Conservation (phyloP, 2,888 invertebrate genomes). For the Lochmaea capreae region DNA sequence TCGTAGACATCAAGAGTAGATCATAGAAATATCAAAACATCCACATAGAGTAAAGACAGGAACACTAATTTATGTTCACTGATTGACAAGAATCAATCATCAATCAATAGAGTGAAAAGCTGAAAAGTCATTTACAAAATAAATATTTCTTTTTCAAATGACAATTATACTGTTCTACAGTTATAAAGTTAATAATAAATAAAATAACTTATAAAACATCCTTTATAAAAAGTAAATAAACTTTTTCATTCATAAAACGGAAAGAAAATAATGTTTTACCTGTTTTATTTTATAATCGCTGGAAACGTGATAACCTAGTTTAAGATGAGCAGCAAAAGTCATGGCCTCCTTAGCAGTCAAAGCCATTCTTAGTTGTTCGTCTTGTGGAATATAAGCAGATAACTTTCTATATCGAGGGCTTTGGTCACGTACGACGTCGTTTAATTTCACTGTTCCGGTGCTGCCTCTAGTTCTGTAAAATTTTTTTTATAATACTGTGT, state of each 20-base stretch:
- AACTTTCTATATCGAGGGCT: slow-evolving; percentile 85
- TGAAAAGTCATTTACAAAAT: too few relatives aligned
- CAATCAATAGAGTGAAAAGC: too few relatives aligned
- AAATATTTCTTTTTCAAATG: too few relatives aligned
- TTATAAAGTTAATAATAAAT: too few relatives aligned
- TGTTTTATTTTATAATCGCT: slow-evolving; percentile 77
- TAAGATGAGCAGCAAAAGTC: slow-evolving; percentile 81
- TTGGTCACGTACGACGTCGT: slow-evolving; percentile 72
- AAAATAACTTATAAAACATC: too few relatives aligned
- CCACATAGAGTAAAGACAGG: too few relatives aligned
- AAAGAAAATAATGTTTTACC: slow-evolving; percentile 64
- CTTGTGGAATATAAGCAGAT: slow-evolving; percentile 86
- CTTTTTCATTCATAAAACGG: not conserved
- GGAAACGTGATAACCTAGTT: slow-evolving; percentile 77
- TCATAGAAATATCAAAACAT: too few relatives aligned
- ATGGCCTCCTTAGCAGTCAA: slow-evolving; percentile 82
- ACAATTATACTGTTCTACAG: too few relatives aligned
- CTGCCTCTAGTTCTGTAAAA: slow-evolving; percentile 61
- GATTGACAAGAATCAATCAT: too few relatives aligned
- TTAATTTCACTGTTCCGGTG: slow-evolving; percentile 59
- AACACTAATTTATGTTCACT: too few relatives aligned
- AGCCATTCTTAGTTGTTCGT: slow-evolving; percentile 77
- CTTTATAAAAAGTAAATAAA: too few relatives aligned
- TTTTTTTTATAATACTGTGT: not conserved
- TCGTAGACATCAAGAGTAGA: too few relatives aligned